Base-by-base conservation (phyloP, 2,888 invertebrate species). In the Thelaira solivaga region DNA sequence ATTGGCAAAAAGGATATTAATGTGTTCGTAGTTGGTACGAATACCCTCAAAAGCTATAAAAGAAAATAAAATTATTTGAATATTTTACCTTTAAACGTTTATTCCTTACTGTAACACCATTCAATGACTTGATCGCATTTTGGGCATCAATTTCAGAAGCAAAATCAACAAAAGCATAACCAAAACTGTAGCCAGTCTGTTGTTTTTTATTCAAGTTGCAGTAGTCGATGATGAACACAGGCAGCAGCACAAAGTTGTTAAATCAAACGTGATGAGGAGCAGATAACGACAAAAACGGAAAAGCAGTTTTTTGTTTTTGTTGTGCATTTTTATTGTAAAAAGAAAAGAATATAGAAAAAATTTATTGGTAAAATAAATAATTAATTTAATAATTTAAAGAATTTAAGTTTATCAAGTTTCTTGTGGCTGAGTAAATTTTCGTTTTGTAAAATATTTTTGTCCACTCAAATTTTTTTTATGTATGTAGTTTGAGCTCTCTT, bases 101-200 rank as follows among this genome's bases (percentile, higher is more conserved):
- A 89, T 96, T 96, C 88, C 96, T 95, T 83, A 96, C 92, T 89
- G 94, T 94, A 82, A 94, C 92, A 31, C 97, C 97, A 89, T 97
- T 97, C 84, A 97, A 91, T 45, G 94, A 93, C 84, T 93, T 93
- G 81, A 97, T 96, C 53, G 98, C 97, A 82, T 94, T 92, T 67
- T 93, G 90, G 36, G 97, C 97, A 89, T 97, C 96, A 86, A 94
- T 94, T 80, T 95, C 94, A 74, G 93, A 92, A 64, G 93, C 92
- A 89, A 95, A 98, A 89, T 97, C 97, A 49, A 97, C 96, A 90
- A 98, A 98, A 41, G 97, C 98, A 90, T 97, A 98, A 43, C 98
- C 98, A 89, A 95, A 97, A 90, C 97, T 97, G 91, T 97, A 97
- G 55, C 97, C 97, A 89, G 97, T 97, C 92, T 95, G 91, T 62